These are phyloP conservation scores for Forbesichthys papilliferus DNA, from an alignment of 2,113 vertebrate species.

Conservation along the genomic window DNA sequence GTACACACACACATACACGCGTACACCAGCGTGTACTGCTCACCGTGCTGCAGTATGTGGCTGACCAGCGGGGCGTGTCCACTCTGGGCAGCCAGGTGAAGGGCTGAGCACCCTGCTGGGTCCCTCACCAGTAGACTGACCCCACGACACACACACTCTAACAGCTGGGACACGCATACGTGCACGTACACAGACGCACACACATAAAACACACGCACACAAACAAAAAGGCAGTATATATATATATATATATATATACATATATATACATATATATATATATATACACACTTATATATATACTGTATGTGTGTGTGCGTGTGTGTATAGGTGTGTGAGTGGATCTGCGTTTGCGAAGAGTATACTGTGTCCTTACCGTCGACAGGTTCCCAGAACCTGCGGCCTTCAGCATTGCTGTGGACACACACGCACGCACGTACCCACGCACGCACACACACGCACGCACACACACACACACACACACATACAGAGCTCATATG, in stretches of 20 bases:
- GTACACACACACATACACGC: background rate
- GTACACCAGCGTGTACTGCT: constrained; percentile 49
- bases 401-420: constrained; percentile 68
- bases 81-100: constrained; percentile 86
- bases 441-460: constrained; percentile 6
- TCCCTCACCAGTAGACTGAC: constrained; percentile 88
- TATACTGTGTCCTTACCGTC: constrained; percentile 36
- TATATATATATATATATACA: no score
- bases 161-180: constrained; percentile 75
- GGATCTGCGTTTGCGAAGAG: background rate
- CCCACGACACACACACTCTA: constrained; percentile 84
- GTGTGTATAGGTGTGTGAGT: background rate
- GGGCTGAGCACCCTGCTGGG: constrained; percentile 83
- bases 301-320: background rate
- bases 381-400: constrained; percentile 69
- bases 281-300: no score
- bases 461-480: background rate
- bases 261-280: no score
- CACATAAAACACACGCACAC: no score
- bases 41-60: constrained; percentile 90
- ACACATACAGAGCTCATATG: background rate
- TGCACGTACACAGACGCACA: background rate
- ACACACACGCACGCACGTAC: background rate
- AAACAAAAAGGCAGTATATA: no score
- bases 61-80: constrained; percentile 85